Evolutionary conservation across 2,888 invertebrate species (phyloP).

Genomic region (Temnothorax ravouxi): DNA sequence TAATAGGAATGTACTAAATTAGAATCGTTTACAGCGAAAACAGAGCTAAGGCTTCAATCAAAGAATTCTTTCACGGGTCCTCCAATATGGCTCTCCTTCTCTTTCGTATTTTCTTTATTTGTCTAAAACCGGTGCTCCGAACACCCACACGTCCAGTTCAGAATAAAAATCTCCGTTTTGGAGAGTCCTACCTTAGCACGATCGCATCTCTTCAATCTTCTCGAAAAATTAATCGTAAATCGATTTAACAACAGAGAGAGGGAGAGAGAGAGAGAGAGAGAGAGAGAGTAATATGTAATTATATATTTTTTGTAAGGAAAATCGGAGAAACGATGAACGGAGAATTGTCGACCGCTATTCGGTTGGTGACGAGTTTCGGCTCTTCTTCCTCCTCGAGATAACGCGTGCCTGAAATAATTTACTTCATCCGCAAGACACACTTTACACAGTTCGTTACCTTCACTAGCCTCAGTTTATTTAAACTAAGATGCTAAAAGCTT

Average conservation of each 20-base stretch:
- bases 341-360: conserved; percentile 36
- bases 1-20: neutral
- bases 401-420: conserved; percentile 37
- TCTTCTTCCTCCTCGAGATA: neutral
- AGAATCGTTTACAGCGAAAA: neutral
- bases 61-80: neutral
- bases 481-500: neutral
- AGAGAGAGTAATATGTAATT: conserved; percentile 5
- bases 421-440: neutral
- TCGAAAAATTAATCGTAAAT: neutral
- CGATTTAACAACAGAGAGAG: neutral
- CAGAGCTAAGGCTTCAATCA: neutral
- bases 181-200: neutral
- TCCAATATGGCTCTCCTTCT: neutral
- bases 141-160: neutral
- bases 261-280: no score
- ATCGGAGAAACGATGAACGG: conserved; percentile 20
- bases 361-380: neutral
- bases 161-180: neutral
- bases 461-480: neutral
- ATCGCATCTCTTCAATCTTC: neutral
- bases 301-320: neutral
- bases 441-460: conserved; percentile 17
- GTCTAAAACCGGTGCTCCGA: neutral
- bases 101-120: neutral